Evolutionary conservation across 2,797 vertebrate species (phyloP).

Genomic region (Kryptolebias ocellatus): DNA sequence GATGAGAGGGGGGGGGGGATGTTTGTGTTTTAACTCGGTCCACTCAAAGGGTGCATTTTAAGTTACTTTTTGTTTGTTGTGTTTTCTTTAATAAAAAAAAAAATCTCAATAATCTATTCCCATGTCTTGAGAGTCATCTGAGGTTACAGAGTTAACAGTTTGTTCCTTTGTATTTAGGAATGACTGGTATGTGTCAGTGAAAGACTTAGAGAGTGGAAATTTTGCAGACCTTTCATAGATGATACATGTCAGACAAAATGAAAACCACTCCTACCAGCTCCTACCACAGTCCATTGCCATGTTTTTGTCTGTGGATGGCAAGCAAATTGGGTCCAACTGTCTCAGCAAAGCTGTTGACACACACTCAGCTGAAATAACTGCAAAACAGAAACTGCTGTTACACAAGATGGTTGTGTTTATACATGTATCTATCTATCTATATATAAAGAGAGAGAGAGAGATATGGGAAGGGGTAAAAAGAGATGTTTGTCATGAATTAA

Average conservation of each 20-base stretch:
- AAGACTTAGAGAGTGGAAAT: slow-evolving; percentile 61
- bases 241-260: slow-evolving; percentile 38
- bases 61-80: background rate
- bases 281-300: slow-evolving; percentile 9
- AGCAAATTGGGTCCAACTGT: slow-evolving; percentile 35
- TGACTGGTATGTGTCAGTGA: slow-evolving; percentile 72
- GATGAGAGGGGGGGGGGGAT: background rate
- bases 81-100: slow-evolving; percentile 11
- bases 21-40: slow-evolving; percentile 7
- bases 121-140: slow-evolving; percentile 38
- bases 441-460: background rate
- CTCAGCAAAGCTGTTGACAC: slow-evolving; percentile 29
- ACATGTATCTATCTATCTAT: too few species aligned
- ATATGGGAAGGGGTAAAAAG: slow-evolving; percentile 26
- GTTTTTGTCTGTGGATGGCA: slow-evolving; percentile 34
- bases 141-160: slow-evolving; percentile 71
- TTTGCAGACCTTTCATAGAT: slow-evolving; percentile 35
- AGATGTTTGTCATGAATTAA: slow-evolving; percentile 20
- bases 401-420: slow-evolving; percentile 10
- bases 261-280: slow-evolving; percentile 33
- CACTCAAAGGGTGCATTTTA: background rate
- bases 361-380: slow-evolving; percentile 30
- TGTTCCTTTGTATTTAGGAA: slow-evolving; percentile 74
- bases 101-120: slow-evolving; percentile 21
- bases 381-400: slow-evolving; percentile 28